A percentile compares a stretch with the other conserved stretches of the same genome.
phyloP scores from a whole-genome alignment of 1,140 invertebrate species.

The Achroia grisella region DNA sequence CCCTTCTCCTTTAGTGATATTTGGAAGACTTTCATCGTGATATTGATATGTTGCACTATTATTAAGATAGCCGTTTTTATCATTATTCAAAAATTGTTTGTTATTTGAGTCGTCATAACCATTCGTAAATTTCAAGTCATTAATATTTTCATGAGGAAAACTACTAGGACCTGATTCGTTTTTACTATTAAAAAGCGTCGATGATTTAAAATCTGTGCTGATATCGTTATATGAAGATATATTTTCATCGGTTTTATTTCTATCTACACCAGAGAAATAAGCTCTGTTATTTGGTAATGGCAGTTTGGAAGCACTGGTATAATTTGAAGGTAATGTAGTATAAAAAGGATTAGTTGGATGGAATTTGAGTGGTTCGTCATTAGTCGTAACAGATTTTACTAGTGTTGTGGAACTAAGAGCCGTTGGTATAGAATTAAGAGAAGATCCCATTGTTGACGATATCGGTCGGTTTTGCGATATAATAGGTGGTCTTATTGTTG shows the following conservation, averaged over 20 bases:
- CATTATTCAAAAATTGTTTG: conserved; percentile 22
- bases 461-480: conserved; percentile 32
- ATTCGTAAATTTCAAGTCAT: conserved; percentile 24
- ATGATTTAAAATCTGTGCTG: conserved; percentile 26
- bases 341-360: conserved; percentile 67
- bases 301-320: conserved; percentile 58
- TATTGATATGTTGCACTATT: conserved; percentile 16
- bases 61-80: conserved; percentile 21
- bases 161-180: conserved; percentile 35
- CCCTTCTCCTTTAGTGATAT: conserved; percentile 14
- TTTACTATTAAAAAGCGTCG: conserved; percentile 34
- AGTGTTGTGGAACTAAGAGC: conserved; percentile 44
- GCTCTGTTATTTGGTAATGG: conserved; percentile 56
- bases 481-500: conserved; percentile 46
- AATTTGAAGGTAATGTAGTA: conserved; percentile 56
- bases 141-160: conserved; percentile 24
- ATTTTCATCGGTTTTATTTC: conserved; percentile 37
- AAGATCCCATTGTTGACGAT: conserved; percentile 35
- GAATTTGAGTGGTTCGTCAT: conserved; percentile 44
- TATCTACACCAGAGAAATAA: conserved; percentile 45
- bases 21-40: conserved; percentile 22
- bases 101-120: conserved; percentile 20
- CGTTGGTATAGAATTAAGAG: conserved; percentile 40
- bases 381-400: conserved; percentile 36
- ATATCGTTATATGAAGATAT: conserved; percentile 14